These are phyloP conservation scores for Baryphthengus martii DNA, from an alignment of 2,113 vertebrate species.

Conservation along the genomic window DNA sequence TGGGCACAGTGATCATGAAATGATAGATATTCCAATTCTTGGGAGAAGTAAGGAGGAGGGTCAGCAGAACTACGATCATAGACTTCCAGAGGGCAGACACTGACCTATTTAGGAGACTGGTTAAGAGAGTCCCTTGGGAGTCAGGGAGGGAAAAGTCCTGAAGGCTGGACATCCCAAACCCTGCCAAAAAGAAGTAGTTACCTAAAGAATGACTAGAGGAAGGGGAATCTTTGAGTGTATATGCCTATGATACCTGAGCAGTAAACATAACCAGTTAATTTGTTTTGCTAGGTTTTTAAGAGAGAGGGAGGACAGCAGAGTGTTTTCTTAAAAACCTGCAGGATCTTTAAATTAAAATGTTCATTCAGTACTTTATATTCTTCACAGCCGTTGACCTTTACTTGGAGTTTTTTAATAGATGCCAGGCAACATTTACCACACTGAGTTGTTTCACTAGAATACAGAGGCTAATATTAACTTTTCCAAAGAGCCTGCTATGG, in stretches of 20 bases:
- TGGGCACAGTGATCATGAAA: no score
- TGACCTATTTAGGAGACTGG: no score
- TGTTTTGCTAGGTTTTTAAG: not conserved
- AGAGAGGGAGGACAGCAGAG: not conserved
- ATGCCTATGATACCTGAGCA: not conserved
- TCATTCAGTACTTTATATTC: not conserved
- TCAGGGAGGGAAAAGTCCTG: no score
- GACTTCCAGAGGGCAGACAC: no score
- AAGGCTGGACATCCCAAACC: no score
- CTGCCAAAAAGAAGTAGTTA: not conserved
- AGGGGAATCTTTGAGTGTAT: not conserved
- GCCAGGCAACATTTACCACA: not conserved
- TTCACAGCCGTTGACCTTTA: not conserved
- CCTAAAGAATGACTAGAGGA: not conserved
- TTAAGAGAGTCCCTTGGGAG: no score
- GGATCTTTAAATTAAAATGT: not conserved
- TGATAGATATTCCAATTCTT: no score
- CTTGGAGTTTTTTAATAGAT: not conserved
- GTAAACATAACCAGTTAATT: not conserved
- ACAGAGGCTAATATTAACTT: not conserved
- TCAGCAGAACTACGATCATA: no score
- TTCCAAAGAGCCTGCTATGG: not conserved
- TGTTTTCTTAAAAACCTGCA: not conserved
- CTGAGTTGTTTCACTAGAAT: not conserved
- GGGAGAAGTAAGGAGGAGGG: no score